Percentiles rank a stretch among this genome's conserved stretches.
These are phyloP conservation scores for Lepidostoma basale DNA, from an alignment of 1,140 invertebrate genomes.

Conservation along the genomic window DNA sequence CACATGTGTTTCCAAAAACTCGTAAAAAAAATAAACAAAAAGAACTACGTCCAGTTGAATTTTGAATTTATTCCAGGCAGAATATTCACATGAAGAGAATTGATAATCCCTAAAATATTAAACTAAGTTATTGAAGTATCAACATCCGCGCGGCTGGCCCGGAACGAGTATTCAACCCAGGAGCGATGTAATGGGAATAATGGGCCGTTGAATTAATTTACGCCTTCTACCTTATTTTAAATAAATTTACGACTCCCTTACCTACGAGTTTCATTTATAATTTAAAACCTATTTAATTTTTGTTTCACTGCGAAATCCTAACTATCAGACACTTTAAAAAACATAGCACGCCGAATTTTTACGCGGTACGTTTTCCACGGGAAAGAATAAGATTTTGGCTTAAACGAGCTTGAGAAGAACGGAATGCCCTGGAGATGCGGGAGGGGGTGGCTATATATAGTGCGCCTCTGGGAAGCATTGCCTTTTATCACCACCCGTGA, in stretches of 20 bases:
- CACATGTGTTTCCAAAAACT: no score
- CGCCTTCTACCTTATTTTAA: no score
- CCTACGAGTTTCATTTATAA: constrained; percentile 1
- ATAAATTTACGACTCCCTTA: background rate
- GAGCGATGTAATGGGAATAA: no score
- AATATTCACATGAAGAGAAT: no score
- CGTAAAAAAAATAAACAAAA: no score
- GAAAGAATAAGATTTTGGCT: constrained; percentile 17
- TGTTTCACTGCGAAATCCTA: constrained; percentile 1
- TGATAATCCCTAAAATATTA: no score
- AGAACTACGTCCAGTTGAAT: no score
- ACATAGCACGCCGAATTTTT: background rate
- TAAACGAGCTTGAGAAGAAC: constrained; percentile 23
- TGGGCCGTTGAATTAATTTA: no score
- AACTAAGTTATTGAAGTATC: no score
- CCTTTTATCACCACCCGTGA: constrained; percentile 39
- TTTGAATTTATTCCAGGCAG: no score
- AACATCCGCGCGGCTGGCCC: no score
- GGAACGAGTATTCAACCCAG: no score
- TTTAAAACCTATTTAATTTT: constrained; percentile 13
- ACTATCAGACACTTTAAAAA: constrained; percentile 6
- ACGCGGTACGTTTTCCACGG: background rate
- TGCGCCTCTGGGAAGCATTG: constrained; percentile 37
- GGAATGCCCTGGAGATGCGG: background rate
- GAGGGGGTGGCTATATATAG: constrained; percentile 12